Evolutionary conservation across 2,113 vertebrate species (phyloP).

Genomic region (Rhinoptilus africanus): DNA sequence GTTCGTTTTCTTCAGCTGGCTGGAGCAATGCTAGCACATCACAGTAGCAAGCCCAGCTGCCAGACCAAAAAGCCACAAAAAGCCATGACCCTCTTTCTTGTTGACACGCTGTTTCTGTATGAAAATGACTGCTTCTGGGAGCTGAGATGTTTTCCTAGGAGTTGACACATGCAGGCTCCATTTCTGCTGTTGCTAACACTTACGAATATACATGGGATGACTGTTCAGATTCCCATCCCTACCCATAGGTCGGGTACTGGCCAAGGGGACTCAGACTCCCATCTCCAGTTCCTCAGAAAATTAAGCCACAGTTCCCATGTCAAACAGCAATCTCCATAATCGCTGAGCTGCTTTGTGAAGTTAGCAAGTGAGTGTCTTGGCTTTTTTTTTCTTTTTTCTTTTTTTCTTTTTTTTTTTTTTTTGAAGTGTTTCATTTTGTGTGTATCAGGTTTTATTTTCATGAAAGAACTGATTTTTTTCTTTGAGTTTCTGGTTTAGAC

Average conservation of each 20-base stretch:
- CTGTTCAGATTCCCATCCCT: background rate
- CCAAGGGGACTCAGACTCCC: background rate
- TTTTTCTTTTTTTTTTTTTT: background rate
- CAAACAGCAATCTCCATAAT: background rate
- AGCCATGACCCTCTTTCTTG: background rate
- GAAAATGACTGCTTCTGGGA: background rate
- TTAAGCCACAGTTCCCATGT: background rate
- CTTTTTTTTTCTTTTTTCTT: background rate
- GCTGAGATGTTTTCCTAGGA: background rate
- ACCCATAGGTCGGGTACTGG: rapidly evolving
- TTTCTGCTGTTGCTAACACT: background rate
- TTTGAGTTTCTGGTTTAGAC: background rate
- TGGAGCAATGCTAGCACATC: background rate
- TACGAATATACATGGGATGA: background rate
- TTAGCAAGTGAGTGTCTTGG: too few species aligned
- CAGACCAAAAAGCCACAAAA: background rate
- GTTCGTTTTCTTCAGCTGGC: background rate
- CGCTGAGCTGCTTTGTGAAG: background rate
- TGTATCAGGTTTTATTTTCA: background rate
- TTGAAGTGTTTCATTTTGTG: background rate
- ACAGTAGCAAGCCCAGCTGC: background rate
- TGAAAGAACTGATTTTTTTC: background rate
- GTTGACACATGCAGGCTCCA: background rate
- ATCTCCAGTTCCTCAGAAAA: background rate
- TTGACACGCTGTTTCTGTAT: background rate